Conservation (phyloP, 2,113 vertebrate genomes). For the Mohoua ochrocephala region DNA sequence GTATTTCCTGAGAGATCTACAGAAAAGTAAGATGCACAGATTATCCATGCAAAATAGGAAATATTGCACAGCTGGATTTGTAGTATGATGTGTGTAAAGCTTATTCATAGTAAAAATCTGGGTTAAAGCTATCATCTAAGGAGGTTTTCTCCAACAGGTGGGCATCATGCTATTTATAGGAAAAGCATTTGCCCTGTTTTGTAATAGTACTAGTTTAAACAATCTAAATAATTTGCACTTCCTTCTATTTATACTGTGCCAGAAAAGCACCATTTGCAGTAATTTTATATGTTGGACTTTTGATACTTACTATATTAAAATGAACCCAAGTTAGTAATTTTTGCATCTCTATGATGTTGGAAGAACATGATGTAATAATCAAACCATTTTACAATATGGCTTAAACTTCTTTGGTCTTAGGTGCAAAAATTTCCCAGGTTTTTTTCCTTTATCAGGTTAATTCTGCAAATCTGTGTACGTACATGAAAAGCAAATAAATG, state of each 20-base stretch:
- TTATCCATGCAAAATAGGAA: not conserved
- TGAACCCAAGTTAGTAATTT: not conserved
- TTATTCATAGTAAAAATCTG: not conserved
- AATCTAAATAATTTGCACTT: not conserved
- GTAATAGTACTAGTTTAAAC: not conserved
- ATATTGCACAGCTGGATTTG: not conserved
- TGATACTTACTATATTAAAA: not conserved
- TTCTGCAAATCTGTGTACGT: not conserved
- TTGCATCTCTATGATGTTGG: not conserved
- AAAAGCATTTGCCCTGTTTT: not conserved
- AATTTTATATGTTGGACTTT: not conserved
- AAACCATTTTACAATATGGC: not conserved
- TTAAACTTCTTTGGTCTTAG: not conserved
- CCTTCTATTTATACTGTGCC: not conserved
- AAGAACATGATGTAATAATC: not conserved
- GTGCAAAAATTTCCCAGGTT: not conserved
- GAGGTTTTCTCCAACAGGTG: not conserved
- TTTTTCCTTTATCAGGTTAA: not conserved
- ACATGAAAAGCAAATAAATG: not conserved
- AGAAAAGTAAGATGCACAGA: not conserved
- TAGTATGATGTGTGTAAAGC: not conserved
- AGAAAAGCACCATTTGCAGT: not conserved
- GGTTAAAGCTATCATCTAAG: not conserved
- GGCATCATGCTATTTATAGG: not conserved
- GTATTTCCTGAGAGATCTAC: not conserved